phyloP scores from a whole-genome alignment of 2,888 invertebrate genomes.

The Meloe dianella region DNA sequence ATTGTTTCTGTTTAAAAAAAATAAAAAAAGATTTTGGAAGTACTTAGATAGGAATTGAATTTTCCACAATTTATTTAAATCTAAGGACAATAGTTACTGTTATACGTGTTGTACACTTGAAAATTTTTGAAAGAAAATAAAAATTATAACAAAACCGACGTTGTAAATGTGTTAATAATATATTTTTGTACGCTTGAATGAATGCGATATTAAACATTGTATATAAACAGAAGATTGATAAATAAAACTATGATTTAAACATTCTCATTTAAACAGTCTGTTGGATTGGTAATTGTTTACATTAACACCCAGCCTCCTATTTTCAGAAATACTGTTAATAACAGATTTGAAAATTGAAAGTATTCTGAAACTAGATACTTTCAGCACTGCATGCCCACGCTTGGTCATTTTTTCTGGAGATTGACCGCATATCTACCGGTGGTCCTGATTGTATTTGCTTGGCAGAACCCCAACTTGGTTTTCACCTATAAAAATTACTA shows the following conservation, averaged over 20 bases:
- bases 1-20: neutral
- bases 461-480: no score
- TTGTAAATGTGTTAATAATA: slow-evolving; percentile 57
- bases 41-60: neutral
- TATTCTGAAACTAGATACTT: no score
- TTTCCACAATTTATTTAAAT: neutral
- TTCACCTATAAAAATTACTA: no score
- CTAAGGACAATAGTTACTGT: slow-evolving; percentile 19
- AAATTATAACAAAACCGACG: slow-evolving; percentile 37
- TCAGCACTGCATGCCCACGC: no score
- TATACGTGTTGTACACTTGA: slow-evolving; percentile 36
- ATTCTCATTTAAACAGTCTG: neutral
- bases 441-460: no score
- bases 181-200: slow-evolving; percentile 61
- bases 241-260: slow-evolving; percentile 9
- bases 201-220: slow-evolving; percentile 51
- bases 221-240: slow-evolving; percentile 2
- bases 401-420: no score
- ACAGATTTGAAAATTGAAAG: no score
- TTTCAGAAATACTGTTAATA: no score
- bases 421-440: no score
- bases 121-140: slow-evolving; percentile 43
- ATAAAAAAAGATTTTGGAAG: neutral
- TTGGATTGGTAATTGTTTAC: neutral
- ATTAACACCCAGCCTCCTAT: no score